phyloP scores from a whole-genome alignment of 1,140 invertebrate genomes.

The Zaprionus vittiger region DNA sequence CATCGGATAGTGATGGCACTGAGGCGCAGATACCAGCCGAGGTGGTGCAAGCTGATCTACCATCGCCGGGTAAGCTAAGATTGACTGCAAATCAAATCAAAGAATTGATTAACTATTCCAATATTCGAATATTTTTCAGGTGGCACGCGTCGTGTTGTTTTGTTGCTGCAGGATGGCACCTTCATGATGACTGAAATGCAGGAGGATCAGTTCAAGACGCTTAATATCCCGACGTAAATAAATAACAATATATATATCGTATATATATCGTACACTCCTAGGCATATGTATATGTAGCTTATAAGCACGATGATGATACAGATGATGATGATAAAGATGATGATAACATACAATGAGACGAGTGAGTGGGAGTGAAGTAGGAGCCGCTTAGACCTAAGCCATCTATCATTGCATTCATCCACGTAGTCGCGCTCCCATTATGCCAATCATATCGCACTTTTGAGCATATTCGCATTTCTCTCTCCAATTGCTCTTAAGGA shows the following conservation, averaged over 20 bases:
- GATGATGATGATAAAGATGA: slow-evolving; percentile 4
- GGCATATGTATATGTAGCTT: slow-evolving; percentile 28
- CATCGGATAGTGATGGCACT: slow-evolving; percentile 85
- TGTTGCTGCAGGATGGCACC: slow-evolving; percentile 91
- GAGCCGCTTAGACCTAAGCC: slow-evolving; percentile 34
- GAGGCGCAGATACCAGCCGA: slow-evolving; percentile 91
- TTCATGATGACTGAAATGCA: slow-evolving; percentile 94
- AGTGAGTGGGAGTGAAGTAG: background rate
- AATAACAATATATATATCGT: slow-evolving; percentile 29
- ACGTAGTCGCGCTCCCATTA: slow-evolving; percentile 31
- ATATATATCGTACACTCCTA: slow-evolving; percentile 10
- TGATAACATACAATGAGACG: slow-evolving; percentile 22
- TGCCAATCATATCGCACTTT: slow-evolving; percentile 52
- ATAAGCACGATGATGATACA: slow-evolving; percentile 30
- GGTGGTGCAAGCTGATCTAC: slow-evolving; percentile 91
- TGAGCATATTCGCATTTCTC: slow-evolving; percentile 25
- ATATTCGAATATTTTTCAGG: slow-evolving; percentile 84
- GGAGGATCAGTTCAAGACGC: slow-evolving; percentile 91
- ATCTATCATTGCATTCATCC: slow-evolving; percentile 28
- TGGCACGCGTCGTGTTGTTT: slow-evolving; percentile 91
- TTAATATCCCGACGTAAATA: slow-evolving; percentile 85
- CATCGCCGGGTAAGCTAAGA: slow-evolving; percentile 88
- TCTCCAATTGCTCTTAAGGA: slow-evolving; percentile 25
- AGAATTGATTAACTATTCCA: background rate
- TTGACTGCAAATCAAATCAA: background rate